Evolutionary conservation across 2,888 invertebrate species (phyloP).

Genomic region (Craniophora ligustri): DNA sequence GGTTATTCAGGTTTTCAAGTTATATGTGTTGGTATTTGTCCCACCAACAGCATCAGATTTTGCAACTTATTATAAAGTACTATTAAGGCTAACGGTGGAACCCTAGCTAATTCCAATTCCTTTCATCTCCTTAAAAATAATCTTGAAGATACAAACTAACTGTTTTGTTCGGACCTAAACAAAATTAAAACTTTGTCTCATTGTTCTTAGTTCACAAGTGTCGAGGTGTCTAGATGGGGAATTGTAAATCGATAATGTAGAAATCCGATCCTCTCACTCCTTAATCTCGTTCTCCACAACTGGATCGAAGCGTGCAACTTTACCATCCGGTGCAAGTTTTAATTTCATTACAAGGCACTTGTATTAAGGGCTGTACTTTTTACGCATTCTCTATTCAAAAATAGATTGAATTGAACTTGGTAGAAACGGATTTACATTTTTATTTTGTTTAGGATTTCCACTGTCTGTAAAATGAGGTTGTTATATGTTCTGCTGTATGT

Average conservation of each 20-base stretch:
- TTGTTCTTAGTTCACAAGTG: slow-evolving; percentile 50
- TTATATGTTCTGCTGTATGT: no score
- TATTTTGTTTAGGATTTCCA: slow-evolving; percentile 43
- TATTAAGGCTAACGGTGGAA: background rate
- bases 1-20: no score
- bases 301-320: slow-evolving; percentile 60
- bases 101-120: background rate
- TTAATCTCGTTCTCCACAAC: slow-evolving; percentile 56
- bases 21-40: no score
- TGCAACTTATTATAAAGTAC: no score
- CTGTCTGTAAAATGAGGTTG: background rate
- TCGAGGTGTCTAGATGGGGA: slow-evolving; percentile 54
- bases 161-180: slow-evolving; percentile 34
- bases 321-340: slow-evolving; percentile 68
- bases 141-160: slow-evolving; percentile 14
- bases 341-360: slow-evolving; percentile 72
- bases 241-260: slow-evolving; percentile 71
- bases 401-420: slow-evolving; percentile 65
- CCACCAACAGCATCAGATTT: no score
- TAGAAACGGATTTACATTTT: slow-evolving; percentile 66
- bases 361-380: slow-evolving; percentile 66
- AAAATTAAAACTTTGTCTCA: slow-evolving; percentile 38
- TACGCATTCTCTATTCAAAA: slow-evolving; percentile 64
- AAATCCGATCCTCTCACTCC: slow-evolving; percentile 57
- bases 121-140: background rate